Percentiles rank a stretch among this genome's conserved stretches.
Conservation (phyloP, 1,140 invertebrate genomes). For the Lasioglossum baleicum region DNA sequence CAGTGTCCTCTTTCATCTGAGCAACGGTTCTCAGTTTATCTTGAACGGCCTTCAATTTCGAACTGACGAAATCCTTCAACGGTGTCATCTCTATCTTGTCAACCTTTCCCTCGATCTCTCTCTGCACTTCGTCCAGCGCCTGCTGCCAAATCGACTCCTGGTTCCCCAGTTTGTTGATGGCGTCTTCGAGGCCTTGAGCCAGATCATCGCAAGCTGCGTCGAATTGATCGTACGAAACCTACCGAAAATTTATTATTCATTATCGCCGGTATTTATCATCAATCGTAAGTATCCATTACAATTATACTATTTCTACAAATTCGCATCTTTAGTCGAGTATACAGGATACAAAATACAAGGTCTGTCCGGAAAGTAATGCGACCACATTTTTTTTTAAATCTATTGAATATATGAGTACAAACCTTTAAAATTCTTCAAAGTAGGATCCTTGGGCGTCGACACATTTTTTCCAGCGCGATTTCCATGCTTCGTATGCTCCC, state of each 20-base stretch:
- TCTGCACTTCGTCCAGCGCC: constrained; percentile 84
- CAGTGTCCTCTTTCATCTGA: constrained; percentile 81
- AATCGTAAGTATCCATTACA: too few species aligned
- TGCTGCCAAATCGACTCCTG: constrained; percentile 78
- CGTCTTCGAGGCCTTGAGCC: constrained; percentile 82
- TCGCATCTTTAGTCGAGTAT: too few species aligned
- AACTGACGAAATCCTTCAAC: constrained; percentile 84
- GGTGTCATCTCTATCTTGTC: constrained; percentile 85
- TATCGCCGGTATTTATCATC: background rate
- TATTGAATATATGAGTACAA: too few species aligned
- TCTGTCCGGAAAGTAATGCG: too few species aligned
- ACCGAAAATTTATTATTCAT: background rate
- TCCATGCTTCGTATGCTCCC: too few species aligned
- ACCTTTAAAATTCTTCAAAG: too few species aligned
- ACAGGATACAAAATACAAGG: too few species aligned
- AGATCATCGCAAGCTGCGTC: constrained; percentile 84
- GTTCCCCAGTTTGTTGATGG: constrained; percentile 82
- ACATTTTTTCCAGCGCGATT: too few species aligned
- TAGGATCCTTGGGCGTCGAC: too few species aligned
- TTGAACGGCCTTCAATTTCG: constrained; percentile 82
- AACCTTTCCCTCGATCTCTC: constrained; percentile 84
- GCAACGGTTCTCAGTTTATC: constrained; percentile 83
- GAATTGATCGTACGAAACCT: constrained; percentile 86
- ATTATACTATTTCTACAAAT: too few species aligned
- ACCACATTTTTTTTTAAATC: too few species aligned